Base-by-base conservation (phyloP, 2,888 invertebrate species). In the Crossocerus cetratus region DNA sequence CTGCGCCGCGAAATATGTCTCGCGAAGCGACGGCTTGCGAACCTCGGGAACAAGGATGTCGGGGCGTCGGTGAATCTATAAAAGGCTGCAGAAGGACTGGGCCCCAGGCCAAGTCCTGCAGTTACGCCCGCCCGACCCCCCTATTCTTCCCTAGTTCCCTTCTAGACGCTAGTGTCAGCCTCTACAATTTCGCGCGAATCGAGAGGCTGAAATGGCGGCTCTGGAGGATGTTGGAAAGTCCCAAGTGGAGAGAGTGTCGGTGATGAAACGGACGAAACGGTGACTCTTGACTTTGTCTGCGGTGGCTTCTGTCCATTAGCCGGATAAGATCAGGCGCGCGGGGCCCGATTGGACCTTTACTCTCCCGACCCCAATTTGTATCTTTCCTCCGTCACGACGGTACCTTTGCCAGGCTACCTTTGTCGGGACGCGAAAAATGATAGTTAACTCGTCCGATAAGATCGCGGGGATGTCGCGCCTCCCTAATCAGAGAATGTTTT, bases 281-380 rank as follows among this genome's bases (percentile, higher is more conserved):
- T 83, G 84, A 86, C 84, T 86, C 81, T 86, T 82, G 84, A 85
- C 82, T 87, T 84, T 83, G 82, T 60, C 68, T 23, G 43, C 76
- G 81, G 84, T 84, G 84, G 84, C 87, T 88, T 86, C 86, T 86
- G 86, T 83, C 88, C 87, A 88, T 88, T 88, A 88, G 83, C 55
- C 66, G 84, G 87, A 88, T 88, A 88, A 87, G 82, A 87, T 87
- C 86, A n/a, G n/a, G 85, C 65, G 58, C 67, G 63, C 74, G 72
- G 79, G 70, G n/a, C n/a, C 44, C 73, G 73, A 78, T 81, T 44
- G 78, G 63, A 79, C 74, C 84, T 76, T 80, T 82, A 74, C 78
- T 72, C 77, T 69, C 72, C 65, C 84, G 83, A 81, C 84, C 84
- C 72, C 83, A 81, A 82, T 84, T 82, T 83, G 77, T 82, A 78